Base-by-base conservation (phyloP, 2,888 invertebrate genomes). In the Microctonus hyperodae region DNA sequence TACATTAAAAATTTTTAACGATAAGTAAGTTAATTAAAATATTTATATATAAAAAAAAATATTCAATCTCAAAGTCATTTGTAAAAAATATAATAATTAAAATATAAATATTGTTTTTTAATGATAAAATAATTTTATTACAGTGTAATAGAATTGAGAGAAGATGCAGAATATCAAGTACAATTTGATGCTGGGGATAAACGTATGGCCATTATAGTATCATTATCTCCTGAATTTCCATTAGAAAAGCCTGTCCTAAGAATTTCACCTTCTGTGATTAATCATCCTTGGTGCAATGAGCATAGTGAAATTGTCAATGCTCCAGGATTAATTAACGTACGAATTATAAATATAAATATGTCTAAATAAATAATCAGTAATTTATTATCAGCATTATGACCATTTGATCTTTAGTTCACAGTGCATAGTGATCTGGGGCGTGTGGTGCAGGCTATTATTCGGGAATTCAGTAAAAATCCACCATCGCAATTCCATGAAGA, bases 1-100 rank as follows among this genome's bases (percentile, higher is more conserved):
- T 79, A 93, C 93, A 5, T 82, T 94, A 72, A 93, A 93, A 86
- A 88, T 93, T 75, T 94, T 93, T 80, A 94, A 94, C 81, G 93
- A 91, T 75, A 90, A 93, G 90, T 90, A 85, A 87, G 87, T 71
- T 11, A 25, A 9, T 44, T 79, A 53, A n/a, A 55, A 65, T 74
- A 25, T 35, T 50, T 37, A 9, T 44, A 25, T 48, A 60, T 40
- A 53, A 11, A 40, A 25, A 20, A 16, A 35, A 71, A 73, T 76
- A 79, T n/a, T n/a, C n/a, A 79, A 79, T 77, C 79, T 80, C 37
- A 33, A 22, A 50, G 61, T 28, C 16, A 23, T 35, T 13, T n/a
- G 31, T 55, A 9, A 11, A 53, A 56, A 22, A 37, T 33, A 40
- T 37, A 61, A 61, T 44, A 7, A 16, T n/a, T 57, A 48, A 53